Percentiles rank a stretch among this genome's conserved stretches.
Conservation (phyloP, 1,140 invertebrate species). For the Pristionchus pacificus region DNA sequence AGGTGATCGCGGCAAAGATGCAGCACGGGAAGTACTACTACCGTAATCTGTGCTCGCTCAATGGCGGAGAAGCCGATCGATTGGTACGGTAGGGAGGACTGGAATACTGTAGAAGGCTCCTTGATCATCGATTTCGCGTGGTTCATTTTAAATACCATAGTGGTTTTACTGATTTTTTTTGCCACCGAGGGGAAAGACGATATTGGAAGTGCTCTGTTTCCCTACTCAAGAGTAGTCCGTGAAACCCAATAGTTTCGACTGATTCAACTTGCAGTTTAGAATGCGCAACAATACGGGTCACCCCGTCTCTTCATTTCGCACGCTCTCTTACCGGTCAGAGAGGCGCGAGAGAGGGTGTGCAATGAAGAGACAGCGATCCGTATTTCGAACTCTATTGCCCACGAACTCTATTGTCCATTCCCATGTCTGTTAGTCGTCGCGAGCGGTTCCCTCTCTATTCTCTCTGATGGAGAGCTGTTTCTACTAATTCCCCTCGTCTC, state of each 20-base stretch:
- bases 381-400: too few relatives aligned
- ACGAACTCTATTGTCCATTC: constrained; percentile 4
- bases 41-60: constrained; percentile 60
- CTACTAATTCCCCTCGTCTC: too few relatives aligned
- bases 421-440: too few relatives aligned
- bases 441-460: too few relatives aligned
- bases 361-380: too few relatives aligned
- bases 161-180: background rate
- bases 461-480: too few relatives aligned
- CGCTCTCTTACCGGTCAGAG: too few relatives aligned
- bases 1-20: constrained; percentile 10
- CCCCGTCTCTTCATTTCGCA: too few relatives aligned
- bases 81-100: background rate
- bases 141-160: background rate
- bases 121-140: background rate
- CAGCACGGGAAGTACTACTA: constrained; percentile 63
- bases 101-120: background rate
- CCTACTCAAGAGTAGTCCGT: background rate
- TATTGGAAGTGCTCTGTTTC: background rate
- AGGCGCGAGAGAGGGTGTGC: too few relatives aligned
- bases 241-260: too few relatives aligned
- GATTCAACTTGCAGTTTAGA: too few relatives aligned
- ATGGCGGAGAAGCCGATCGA: constrained; percentile 34
- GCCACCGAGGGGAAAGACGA: background rate
- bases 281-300: too few relatives aligned